Evolutionary conservation across 2,888 invertebrate species (phyloP).

Genomic region (Caenorhabditis macrosperma): DNA sequence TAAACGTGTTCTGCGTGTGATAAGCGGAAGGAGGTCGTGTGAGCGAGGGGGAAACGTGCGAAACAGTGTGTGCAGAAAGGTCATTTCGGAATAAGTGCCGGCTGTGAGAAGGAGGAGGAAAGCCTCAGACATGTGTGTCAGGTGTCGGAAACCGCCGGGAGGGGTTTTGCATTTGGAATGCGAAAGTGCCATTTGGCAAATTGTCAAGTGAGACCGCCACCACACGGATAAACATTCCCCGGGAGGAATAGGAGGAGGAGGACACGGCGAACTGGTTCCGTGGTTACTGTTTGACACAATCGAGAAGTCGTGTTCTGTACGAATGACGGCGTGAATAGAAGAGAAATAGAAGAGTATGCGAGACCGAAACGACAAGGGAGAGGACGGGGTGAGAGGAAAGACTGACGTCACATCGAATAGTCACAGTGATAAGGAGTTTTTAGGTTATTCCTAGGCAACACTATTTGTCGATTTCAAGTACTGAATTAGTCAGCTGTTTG

Average conservation of each 20-base stretch:
- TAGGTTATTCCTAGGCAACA: background rate
- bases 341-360: slow-evolving; percentile 22
- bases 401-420: slow-evolving; percentile 11
- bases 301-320: slow-evolving; percentile 20
- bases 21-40: slow-evolving; percentile 21
- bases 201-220: slow-evolving; percentile 3
- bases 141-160: background rate
- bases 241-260: background rate
- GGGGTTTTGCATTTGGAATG: slow-evolving; percentile 7
- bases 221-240: slow-evolving; percentile 6
- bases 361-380: background rate
- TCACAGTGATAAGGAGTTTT: background rate
- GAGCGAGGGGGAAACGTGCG: slow-evolving; percentile 33
- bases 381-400: background rate
- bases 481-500: background rate
- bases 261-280: slow-evolving; percentile 37
- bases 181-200: background rate
- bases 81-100: background rate
- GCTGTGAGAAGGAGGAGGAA: background rate
- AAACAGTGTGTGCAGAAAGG: background rate
- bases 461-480: background rate
- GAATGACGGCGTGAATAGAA: background rate
- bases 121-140: background rate
- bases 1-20: slow-evolving; percentile 23
- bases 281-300: slow-evolving; percentile 26